Base-by-base conservation (phyloP, 30 jellyfish, hydroid and myxozoan species). In the Turritopsis dohrnii region DNA sequence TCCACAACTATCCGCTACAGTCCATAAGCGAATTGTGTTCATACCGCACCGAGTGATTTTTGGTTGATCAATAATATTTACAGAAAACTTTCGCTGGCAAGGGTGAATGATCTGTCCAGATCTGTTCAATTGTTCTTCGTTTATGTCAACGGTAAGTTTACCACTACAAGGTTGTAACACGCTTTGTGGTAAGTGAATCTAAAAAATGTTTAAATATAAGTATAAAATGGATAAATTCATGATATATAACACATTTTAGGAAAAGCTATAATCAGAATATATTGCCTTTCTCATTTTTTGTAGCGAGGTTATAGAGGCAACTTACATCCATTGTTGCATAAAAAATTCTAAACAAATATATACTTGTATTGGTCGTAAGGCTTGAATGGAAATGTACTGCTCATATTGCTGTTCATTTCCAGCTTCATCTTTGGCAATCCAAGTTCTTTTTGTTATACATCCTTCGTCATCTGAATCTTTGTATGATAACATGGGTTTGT, bases 351-450 rank as follows among this genome's bases (percentile, higher is more conserved):
- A 5, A 41, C 60, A 13, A 41, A 3, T 41, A 13, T 13, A 41
- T 41, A 41, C 60, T 41, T 41, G 5, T 41, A 41, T 41, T 41
- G 60, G 13, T 13, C 13, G 60, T 41, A 74, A 9, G 21, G 60
- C 24, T 20, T 22, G 8, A 29, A 20, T 83, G 79, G 28, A 76
- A 8, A 79, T 31, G 41, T n/a, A 29, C 79, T 79, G 85, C 9
- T 79, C 53, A 22, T 20, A n/a, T 28, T 9, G 7, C 7, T 9
- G 83, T 17, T 52, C 27, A 29, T 79, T 79, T n/a, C 79, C 79
- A 4, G 85, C 85, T 21, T 21, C 25, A 79, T 79, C 85, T 28
- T 8, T 52, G 28, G 85, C 79, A 19, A 76, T 79, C 85, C 85
- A 79, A 1, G 79, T 79, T 79, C 85, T 31, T 20, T 18, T 19